phyloP scores from a whole-genome alignment of 2,113 vertebrate species.

The Setophaga petechia region DNA sequence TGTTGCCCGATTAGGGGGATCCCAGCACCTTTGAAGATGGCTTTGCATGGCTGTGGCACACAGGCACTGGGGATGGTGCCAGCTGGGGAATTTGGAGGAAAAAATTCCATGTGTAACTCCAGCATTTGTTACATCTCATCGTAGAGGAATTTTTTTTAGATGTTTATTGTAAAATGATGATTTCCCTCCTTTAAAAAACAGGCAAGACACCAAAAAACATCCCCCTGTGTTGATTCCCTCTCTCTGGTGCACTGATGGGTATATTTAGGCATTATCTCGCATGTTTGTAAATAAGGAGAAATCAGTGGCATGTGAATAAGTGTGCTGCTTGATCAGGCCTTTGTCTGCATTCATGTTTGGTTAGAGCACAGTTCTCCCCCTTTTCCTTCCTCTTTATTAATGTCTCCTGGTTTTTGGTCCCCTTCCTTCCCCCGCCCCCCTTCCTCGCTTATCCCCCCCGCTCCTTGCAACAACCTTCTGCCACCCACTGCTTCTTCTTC shows the following conservation, averaged over 20 bases:
- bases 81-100: neutral
- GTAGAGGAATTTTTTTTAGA: neutral
- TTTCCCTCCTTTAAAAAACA: neutral
- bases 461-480: conserved; percentile 36
- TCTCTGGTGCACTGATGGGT: neutral
- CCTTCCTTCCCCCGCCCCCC: neutral
- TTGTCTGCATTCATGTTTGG: neutral
- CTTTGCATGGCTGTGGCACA: neutral
- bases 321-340: neutral
- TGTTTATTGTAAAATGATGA: neutral
- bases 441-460: neutral
- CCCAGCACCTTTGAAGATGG: neutral
- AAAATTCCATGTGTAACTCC: neutral
- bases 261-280: neutral
- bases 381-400: conserved; percentile 5
- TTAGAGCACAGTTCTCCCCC: neutral
- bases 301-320: neutral
- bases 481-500: conserved; percentile 36
- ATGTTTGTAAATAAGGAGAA: neutral
- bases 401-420: neutral
- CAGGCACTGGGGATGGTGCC: neutral
- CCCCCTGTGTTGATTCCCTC: neutral
- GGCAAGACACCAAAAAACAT: neutral
- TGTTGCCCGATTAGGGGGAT: neutral
- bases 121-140: neutral